phyloP scores from a whole-genome alignment of 1,140 invertebrate genomes.

The Ridgeia piscesae region DNA sequence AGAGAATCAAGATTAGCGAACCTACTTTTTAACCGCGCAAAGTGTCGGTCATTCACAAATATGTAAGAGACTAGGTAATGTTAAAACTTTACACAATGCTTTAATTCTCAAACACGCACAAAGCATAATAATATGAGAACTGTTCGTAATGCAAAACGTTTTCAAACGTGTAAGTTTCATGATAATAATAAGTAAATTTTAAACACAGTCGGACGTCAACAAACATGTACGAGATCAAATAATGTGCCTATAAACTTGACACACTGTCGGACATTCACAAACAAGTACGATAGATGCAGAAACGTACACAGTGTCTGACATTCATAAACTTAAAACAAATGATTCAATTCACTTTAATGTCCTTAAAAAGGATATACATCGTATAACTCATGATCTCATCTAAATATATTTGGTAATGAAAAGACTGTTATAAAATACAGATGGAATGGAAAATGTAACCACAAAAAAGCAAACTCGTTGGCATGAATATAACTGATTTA shows the following conservation, averaged over 20 bases:
- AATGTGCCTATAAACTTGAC: not conserved
- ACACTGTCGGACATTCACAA: not conserved
- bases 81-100: not conserved
- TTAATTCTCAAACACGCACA: not conserved
- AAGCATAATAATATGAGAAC: not conserved
- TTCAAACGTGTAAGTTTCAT: not conserved
- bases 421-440: too few species aligned
- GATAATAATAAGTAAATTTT: not conserved
- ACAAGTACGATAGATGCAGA: not conserved
- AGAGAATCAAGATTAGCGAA: too few species aligned
- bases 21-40: not conserved
- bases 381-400: too few species aligned
- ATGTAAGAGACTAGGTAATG: not conserved
- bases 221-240: not conserved
- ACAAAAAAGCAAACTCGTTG: too few species aligned
- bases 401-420: too few species aligned
- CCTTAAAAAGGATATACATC: too few species aligned
- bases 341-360: too few species aligned
- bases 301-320: too few species aligned
- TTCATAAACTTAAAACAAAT: too few species aligned
- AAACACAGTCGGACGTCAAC: not conserved
- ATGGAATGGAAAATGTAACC: too few species aligned
- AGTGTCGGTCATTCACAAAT: not conserved
- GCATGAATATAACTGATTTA: too few species aligned
- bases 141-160: not conserved